Base-by-base conservation (phyloP, 2,797 vertebrate species). In the Phataginus tricuspis region DNA sequence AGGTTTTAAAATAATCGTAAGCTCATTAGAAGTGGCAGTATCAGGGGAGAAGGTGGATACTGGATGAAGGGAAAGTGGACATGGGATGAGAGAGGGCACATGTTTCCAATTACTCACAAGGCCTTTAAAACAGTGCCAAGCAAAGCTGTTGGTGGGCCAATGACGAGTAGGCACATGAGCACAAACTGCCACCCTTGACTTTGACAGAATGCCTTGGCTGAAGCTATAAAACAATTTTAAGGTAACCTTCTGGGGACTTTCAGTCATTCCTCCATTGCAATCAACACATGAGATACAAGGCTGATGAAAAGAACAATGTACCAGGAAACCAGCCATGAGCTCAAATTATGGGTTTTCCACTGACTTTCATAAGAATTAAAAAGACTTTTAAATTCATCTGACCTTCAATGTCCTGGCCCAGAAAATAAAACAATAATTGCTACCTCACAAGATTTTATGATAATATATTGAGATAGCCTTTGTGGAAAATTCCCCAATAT, bases 1-100 rank as follows among this genome's bases (percentile, higher is more conserved):
- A 95, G 91, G 92, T 96, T 92, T 96, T 71, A 96, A 97, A 96
- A 95, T 94, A 97, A 96, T 69, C 57, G 34, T 45, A 90, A 66
- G n/a, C 79, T 94, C 86, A 18, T 94, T 90, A 31, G 42, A 97
- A 27, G 75, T 79, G 95, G 91, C 4, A 64, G 21, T 37, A 82
- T 84, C 94, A 16, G 39, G 86, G 53, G 13, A 94, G 31, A 86
- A 4, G 29, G 53, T 82, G 34, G 55, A 37, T 29, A 8, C 31
- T 53, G 53, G 78, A 64, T 34, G 7, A 90, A 4, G 90, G 57
- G 31, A 59, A 10, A 64, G 10, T 27, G 1, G 64, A 75, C 2
- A 34, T 14, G 71, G 59, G 87, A 77, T 31, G 84, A 68, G 57
- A 84, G 29, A 92, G 31, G 55, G 18, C 53, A 86, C 31, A 7